Conservation (phyloP, 2,113 vertebrate genomes). For the western clawed frog (Xenopus tropicalis) region UCB_Xtro_10.0 CM004443.2:32395501-32396000, state of each 20-base stretch:
- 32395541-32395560: constrained; percentile 46
- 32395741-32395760: not conserved
- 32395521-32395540: constrained; percentile 38
- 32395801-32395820: not conserved
- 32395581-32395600: constrained; percentile 36
- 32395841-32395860: not conserved
- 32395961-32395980: not conserved
- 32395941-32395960: not conserved
- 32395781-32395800: not conserved
- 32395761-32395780: not conserved
- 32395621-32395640: constrained; percentile 42
- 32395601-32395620: constrained; percentile 34
- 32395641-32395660: constrained; percentile 38
- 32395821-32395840: no score
- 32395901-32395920: not conserved
- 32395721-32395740: not conserved
- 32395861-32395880: not conserved
- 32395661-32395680: constrained; percentile 35
- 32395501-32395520: constrained; percentile 43
- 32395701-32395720: constrained; percentile 29
- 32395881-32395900: not conserved
- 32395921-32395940: not conserved
- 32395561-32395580: constrained; percentile 44
- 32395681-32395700: constrained; percentile 28
- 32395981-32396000: not conserved